Conservation (phyloP, 2,797 vertebrate genomes). For the Fringilla coelebs region DNA sequence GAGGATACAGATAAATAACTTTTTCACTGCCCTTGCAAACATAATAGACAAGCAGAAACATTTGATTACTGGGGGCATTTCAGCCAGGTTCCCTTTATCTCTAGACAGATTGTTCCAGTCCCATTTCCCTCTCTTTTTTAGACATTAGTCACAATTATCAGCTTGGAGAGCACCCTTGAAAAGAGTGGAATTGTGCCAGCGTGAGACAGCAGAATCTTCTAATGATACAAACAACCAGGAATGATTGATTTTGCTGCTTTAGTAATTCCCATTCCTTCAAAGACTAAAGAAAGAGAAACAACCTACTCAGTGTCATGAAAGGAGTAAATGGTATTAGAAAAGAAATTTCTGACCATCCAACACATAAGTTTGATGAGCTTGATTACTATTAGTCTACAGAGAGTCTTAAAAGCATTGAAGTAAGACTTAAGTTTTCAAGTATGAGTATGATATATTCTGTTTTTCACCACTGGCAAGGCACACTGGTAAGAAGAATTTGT, state of each 20-base stretch:
- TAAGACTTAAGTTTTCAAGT: neutral
- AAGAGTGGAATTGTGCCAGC: neutral
- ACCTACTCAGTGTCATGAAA: neutral
- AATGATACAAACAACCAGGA: neutral
- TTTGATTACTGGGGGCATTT: neutral
- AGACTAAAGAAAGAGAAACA: neutral
- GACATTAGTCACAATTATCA: neutral
- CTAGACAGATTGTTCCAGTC: neutral
- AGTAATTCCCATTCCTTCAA: neutral
- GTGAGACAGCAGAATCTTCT: neutral
- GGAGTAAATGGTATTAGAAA: neutral
- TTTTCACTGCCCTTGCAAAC: neutral
- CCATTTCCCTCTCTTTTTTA: neutral
- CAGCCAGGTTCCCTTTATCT: neutral
- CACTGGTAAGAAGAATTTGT: neutral
- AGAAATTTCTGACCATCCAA: neutral
- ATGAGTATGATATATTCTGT: neutral
- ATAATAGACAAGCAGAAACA: neutral
- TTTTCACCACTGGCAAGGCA: neutral
- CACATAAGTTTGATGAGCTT: neutral
- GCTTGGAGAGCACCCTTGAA: neutral
- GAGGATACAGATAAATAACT: neutral
- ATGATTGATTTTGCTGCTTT: neutral
- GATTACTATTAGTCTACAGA: neutral
- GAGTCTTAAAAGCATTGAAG: neutral